These are phyloP conservation scores for Vespertilio murinus DNA, from an alignment of 2,797 vertebrate species.

Conservation along the genomic window DNA sequence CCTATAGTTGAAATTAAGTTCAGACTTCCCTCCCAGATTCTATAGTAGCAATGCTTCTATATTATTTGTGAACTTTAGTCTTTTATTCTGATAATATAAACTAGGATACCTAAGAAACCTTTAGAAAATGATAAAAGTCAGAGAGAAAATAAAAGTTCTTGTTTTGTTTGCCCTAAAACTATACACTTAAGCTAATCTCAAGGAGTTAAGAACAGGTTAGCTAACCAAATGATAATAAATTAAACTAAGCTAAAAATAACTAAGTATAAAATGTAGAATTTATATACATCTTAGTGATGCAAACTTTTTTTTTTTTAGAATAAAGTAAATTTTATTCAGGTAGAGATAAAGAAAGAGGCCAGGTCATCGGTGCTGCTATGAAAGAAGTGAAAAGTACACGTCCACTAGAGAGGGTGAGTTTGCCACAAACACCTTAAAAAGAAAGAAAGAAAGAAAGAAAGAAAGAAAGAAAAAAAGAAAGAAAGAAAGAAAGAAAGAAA, in stretches of 20 bases:
- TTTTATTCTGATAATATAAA: slow-evolving; percentile 18
- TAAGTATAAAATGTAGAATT: slow-evolving; percentile 2
- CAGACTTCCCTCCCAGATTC: background rate
- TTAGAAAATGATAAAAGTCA: slow-evolving; percentile 28
- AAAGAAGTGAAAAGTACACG: background rate
- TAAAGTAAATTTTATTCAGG: background rate
- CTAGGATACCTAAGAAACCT: slow-evolving; percentile 1
- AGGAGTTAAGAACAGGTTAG: background rate
- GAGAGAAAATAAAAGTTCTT: background rate
- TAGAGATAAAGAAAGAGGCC: background rate
- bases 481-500: too few species aligned
- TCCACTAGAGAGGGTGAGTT: background rate
- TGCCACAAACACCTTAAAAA: background rate
- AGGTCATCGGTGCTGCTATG: background rate
- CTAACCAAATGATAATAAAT: background rate
- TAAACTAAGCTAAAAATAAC: background rate
- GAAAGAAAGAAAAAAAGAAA: background rate
- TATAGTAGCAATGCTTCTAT: background rate
- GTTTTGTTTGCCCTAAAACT: slow-evolving; percentile 38
- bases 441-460: background rate
- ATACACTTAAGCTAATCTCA: background rate
- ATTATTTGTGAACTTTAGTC: background rate
- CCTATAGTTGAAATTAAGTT: background rate
- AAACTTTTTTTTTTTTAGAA: background rate
- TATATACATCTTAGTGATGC: background rate